Base-by-base conservation (phyloP, 1,140 invertebrate genomes). In the Brachionus plicatilis region DNA sequence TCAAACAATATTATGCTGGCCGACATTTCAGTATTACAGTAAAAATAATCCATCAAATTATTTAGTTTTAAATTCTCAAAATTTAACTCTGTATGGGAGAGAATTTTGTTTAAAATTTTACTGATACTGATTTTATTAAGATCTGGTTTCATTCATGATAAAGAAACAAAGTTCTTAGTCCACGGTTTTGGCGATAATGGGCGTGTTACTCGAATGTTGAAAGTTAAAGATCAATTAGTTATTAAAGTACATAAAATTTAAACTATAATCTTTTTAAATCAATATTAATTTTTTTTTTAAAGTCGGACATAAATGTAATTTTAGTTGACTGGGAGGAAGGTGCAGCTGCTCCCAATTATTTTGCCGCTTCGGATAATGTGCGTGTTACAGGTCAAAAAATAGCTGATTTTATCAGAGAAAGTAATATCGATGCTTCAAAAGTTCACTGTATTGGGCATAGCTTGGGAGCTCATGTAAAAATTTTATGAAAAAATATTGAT, bases 401-500 rank as follows among this genome's bases (percentile, higher is more conserved):
- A 17, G 94, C 94, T 2, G 92, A 94, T 89, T 88, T 91, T n/a
- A 79, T 85, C 33, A 65, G 79, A 27, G n/a, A 50, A 17, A 20
- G n/a, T 60, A 66, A 85, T 14, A 83, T 85, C n/a, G 85, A 86
- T 68, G 85, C 85, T 60, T 27, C 47, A 8, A 45, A 85, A 11
- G 86, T 87, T 6, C 95, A 97, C 88, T 92, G 94, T 66, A 95
- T 97, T 85, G 96, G 95, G 0, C 95, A 97, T 89, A 96, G 94
- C 45, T 90, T 97, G 3, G 95, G 95, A 0, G 95, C 95, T 0
- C 95, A 97, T 90, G 90, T 95, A 41, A 80, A 43, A 24, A 27
- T 20, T 20, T 41, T 11, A 3, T 12, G 14, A 80, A 50, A 78
- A 78, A 78, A 47, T 17, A 2, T 78, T 47, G 14, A 78, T 12